Evolutionary conservation across 2,888 invertebrate genomes (phyloP).

Genomic region (Apeira syringaria): DNA sequence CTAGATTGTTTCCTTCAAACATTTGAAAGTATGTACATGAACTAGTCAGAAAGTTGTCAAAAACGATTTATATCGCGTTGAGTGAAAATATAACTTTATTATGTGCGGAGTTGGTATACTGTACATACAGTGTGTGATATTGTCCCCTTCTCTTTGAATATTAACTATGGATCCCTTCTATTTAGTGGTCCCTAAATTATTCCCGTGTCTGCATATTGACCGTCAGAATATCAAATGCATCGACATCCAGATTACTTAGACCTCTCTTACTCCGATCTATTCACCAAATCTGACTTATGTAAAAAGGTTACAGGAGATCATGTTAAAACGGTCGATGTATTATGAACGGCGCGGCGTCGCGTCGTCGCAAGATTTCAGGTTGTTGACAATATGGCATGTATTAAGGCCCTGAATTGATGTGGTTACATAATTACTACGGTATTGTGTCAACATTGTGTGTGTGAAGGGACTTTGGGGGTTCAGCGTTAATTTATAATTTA

Average conservation of each 20-base stretch:
- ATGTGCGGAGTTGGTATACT: conserved; percentile 8
- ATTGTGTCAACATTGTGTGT: conserved; percentile 2
- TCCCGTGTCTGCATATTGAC: conserved; percentile 67
- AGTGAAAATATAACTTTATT: too few relatives aligned
- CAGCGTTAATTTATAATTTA: conserved; percentile 1
- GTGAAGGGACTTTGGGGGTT: background rate
- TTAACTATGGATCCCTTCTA: conserved; percentile 66
- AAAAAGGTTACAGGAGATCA: conserved; percentile 21
- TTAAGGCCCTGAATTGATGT: conserved; percentile 15
- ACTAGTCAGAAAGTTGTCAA: too few relatives aligned
- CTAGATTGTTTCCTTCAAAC: too few relatives aligned
- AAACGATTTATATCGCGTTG: too few relatives aligned
- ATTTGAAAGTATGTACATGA: too few relatives aligned
- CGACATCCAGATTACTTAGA: conserved; percentile 38
- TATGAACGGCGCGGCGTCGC: too few relatives aligned
- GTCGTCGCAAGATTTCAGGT: conserved; percentile 33
- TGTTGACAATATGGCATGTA: conserved; percentile 32
- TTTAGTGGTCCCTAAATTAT: conserved; percentile 74
- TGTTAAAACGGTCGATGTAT: conserved; percentile 33
- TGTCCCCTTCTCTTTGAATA: conserved; percentile 68
- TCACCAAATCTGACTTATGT: background rate
- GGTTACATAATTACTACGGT: conserved; percentile 17
- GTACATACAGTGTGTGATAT: conserved; percentile 36
- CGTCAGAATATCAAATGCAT: conserved; percentile 55
- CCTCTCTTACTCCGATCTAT: conserved; percentile 23